Conservation (phyloP, 2,888 invertebrate genomes). For the Reticulitermes lucifugus region DNA sequence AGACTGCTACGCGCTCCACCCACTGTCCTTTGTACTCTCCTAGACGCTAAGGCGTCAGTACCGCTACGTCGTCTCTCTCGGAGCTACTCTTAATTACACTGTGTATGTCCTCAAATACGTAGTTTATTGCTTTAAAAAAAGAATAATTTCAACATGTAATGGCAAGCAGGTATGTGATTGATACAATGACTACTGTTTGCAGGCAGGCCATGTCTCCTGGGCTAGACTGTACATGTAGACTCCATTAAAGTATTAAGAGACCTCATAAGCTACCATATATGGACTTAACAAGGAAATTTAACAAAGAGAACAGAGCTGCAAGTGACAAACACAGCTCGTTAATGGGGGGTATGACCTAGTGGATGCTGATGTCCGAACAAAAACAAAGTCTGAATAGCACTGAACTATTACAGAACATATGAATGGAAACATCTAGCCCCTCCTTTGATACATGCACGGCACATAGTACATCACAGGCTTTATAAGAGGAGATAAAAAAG, state of each 20-base stretch:
- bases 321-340: background rate
- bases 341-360: conserved; percentile 9
- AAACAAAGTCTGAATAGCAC: background rate
- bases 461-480: background rate
- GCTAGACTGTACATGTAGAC: background rate
- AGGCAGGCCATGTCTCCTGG: background rate
- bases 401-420: background rate
- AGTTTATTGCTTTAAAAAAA: background rate
- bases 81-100: no score
- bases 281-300: conserved; percentile 2
- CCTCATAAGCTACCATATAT: conserved; percentile 25
- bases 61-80: no score
- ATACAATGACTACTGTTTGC: background rate
- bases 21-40: no score
- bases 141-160: background rate
- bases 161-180: background rate
- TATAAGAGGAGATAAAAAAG: background rate
- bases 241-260: conserved; percentile 28
- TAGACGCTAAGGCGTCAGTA: no score
- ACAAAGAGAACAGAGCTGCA: background rate
- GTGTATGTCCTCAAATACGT: no score
- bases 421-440: background rate
- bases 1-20: no score
- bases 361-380: background rate
- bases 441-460: background rate